Evolutionary conservation across 1,140 invertebrate species (phyloP).

Genomic region (Drosophila tristis): DNA sequence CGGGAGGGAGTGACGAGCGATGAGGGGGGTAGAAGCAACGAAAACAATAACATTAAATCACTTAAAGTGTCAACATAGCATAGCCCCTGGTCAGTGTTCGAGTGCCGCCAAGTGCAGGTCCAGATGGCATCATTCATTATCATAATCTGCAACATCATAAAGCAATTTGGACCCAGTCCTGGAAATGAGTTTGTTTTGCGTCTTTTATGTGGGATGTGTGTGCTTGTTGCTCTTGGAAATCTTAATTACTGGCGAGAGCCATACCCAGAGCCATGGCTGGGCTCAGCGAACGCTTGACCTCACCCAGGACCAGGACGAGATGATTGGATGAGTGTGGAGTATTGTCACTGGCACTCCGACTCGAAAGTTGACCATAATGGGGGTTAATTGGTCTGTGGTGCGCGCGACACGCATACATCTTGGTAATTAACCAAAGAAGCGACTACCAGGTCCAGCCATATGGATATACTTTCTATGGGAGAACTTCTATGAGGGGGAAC

Average conservation of each 20-base stretch:
- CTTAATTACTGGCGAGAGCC: slow-evolving; percentile 73
- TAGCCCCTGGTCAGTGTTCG: slow-evolving; percentile 63
- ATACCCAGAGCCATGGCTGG: slow-evolving; percentile 19
- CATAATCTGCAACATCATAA: slow-evolving; percentile 84
- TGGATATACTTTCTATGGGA: slow-evolving; percentile 49
- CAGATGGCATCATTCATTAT: slow-evolving; percentile 83
- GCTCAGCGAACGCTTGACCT: slow-evolving; percentile 71
- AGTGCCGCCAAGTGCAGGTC: slow-evolving; percentile 55
- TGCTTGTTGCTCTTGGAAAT: slow-evolving; percentile 58
- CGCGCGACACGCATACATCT: slow-evolving; percentile 84
- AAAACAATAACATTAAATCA: slow-evolving; percentile 83
- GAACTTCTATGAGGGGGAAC: slow-evolving; percentile 41
- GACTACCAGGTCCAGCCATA: slow-evolving; percentile 50
- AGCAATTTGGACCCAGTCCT: slow-evolving; percentile 65
- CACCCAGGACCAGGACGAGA: slow-evolving; percentile 55
- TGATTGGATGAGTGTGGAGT: slow-evolving; percentile 40
- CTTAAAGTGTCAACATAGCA: slow-evolving; percentile 80
- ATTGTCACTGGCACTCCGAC: slow-evolving; percentile 46
- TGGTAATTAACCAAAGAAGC: slow-evolving; percentile 80
- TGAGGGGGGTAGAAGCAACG: slow-evolving; percentile 6
- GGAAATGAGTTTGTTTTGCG: slow-evolving; percentile 61
- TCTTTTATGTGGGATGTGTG: slow-evolving; percentile 59
- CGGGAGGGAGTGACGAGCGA: background rate
- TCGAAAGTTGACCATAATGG: slow-evolving; percentile 72
- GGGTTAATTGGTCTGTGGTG: slow-evolving; percentile 84